These are phyloP conservation scores for Campoletis raptor DNA, from an alignment of 2,888 invertebrate species.

Conservation along the genomic window DNA sequence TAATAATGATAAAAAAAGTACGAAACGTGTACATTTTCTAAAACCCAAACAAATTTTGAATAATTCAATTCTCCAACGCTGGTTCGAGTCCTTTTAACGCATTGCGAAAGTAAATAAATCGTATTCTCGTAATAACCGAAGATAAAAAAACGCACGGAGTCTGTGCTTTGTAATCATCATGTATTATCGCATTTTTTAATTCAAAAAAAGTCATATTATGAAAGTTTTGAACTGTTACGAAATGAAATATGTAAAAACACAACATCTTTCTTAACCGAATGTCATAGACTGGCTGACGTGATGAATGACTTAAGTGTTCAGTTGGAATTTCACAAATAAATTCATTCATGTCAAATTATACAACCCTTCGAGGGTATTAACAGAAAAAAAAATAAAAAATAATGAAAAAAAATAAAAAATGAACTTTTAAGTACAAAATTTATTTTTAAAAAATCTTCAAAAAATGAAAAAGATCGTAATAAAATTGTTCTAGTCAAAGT, in stretches of 20 bases:
- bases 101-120: background rate
- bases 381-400: background rate
- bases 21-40: background rate
- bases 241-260: background rate
- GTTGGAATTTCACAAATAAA: background rate
- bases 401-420: too few species aligned
- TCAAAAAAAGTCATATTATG: background rate
- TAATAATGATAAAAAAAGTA: background rate
- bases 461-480: background rate
- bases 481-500: background rate
- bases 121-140: background rate
- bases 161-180: background rate
- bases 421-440: too few species aligned
- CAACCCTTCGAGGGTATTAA: too few species aligned
- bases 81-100: background rate
- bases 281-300: background rate
- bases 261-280: background rate
- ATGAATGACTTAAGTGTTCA: background rate
- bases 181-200: slow-evolving; percentile 8
- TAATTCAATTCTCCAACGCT: background rate
- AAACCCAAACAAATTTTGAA: background rate
- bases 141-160: background rate
- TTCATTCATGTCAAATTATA: too few species aligned
- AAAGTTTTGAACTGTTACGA: slow-evolving; percentile 1
- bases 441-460: background rate